Evolutionary conservation across 2,113 vertebrate species (phyloP).

Genomic region (Sinocyclocheilus rhinocerous): DNA sequence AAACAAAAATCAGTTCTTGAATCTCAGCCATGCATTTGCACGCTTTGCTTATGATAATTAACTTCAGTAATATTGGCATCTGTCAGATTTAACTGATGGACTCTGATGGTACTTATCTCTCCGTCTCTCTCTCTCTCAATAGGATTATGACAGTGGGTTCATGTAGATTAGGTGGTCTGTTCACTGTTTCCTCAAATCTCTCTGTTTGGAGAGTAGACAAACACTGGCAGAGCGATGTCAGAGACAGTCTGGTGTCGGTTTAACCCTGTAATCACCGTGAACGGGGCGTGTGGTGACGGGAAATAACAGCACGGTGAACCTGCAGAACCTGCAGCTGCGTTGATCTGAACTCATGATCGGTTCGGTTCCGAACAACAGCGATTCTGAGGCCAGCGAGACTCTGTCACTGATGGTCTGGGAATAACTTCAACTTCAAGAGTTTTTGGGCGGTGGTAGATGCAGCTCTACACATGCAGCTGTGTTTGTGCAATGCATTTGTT

Average conservation of each 20-base stretch:
- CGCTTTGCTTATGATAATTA: background rate
- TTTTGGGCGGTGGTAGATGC: too few relatives aligned
- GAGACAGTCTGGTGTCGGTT: too few relatives aligned
- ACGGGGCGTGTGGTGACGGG: too few relatives aligned
- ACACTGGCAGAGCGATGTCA: background rate
- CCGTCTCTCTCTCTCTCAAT: background rate
- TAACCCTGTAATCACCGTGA: background rate
- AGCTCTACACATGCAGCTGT: too few relatives aligned
- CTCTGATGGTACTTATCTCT: too few relatives aligned
- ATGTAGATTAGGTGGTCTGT: slow-evolving; percentile 17
- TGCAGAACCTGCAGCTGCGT: too few relatives aligned
- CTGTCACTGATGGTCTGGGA: too few relatives aligned
- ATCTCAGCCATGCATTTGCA: background rate
- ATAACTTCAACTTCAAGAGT: too few relatives aligned
- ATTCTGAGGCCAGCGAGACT: background rate
- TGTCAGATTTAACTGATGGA: background rate
- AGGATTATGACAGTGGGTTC: slow-evolving; percentile 19
- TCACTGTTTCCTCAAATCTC: background rate
- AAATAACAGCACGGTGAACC: too few relatives aligned
- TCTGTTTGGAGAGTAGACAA: background rate
- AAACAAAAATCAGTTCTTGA: background rate
- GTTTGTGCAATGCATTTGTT: too few relatives aligned
- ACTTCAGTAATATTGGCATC: background rate
- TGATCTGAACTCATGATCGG: background rate
- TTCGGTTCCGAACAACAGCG: background rate